These are phyloP conservation scores for Zenarchopterus dispar DNA, from an alignment of 2,797 vertebrate genomes.

Conservation along the genomic window DNA sequence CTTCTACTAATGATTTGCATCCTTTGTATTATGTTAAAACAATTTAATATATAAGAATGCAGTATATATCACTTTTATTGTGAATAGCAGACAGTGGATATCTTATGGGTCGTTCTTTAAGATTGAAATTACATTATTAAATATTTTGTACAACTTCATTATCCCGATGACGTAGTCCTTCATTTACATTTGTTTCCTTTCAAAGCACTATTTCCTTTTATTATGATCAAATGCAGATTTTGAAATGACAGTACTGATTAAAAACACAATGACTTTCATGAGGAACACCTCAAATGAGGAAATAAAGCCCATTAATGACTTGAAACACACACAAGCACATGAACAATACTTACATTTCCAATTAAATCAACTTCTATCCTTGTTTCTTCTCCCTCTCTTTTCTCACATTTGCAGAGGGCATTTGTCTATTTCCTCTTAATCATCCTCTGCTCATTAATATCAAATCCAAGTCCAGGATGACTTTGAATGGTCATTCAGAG, in stretches of 20 bases:
- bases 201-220: neutral
- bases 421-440: conserved; percentile 27
- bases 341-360: conserved; percentile 17
- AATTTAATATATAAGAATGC: too few species aligned
- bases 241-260: conserved; percentile 17
- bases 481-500: conserved; percentile 67
- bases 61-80: neutral
- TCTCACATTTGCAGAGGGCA: conserved; percentile 18
- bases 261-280: conserved; percentile 1
- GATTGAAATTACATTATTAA: neutral
- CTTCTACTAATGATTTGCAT: too few species aligned
- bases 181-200: neutral
- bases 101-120: too few species aligned
- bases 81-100: neutral
- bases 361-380: conserved; percentile 32
- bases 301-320: too few species aligned
- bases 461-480: conserved; percentile 63
- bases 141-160: neutral
- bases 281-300: neutral
- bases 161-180: neutral
- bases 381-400: conserved; percentile 16
- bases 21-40: too few species aligned
- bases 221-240: conserved; percentile 6
- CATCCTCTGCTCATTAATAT: conserved; percentile 63
- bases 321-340: neutral